Base-by-base conservation (phyloP, 2,113 vertebrate species). In the Rhegmatorhina hoffmannsi region DNA sequence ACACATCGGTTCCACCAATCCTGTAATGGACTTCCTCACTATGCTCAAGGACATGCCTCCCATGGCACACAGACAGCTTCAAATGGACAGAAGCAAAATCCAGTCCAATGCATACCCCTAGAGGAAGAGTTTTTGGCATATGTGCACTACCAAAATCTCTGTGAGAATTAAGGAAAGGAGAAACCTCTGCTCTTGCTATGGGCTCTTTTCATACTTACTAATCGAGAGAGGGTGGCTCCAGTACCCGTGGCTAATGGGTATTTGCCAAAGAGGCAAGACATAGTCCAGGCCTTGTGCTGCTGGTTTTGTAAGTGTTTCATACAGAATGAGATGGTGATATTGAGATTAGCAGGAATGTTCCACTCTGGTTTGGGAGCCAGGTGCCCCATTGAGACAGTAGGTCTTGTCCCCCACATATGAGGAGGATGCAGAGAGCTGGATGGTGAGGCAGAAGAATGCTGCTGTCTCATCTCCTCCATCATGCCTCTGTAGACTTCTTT, bases 341-440 rank as follows among this genome's bases (percentile, higher is more conserved):
- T 18, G 34, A n/a, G 38, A 74, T 13, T 8, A 63, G 10, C 11
- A 46, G 1, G 0, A 76, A 13, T 2, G 4, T 26, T 87, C 15
- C 29, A 2, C 15, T 50, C 20, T 31, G 13, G 5, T 56, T 25
- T 64, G 49, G 44, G 76, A 58, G 10, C 10, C 1, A 5, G 36
- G 38, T 0, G 0, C 7, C 5, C 24, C 64, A 28, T 17, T 58
- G 28, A 18, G 14, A 47, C 5, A 6, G 18, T 3, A 19, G 23
- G 15, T 79, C 43, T 33, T 1, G 0, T 14, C 6, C 15, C 5
- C 9, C 0, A 0, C 5, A 2, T 8, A 23, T 0, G 3, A 3
- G 33, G 13, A 55, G 11, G 23, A 53, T 21, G 7, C 8, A 55
- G 12, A 2, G 1, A 85, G 44, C 15, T 5, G 6, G 13, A 14